Evolutionary conservation across 2,888 invertebrate species (phyloP).

Genomic region (Branchipolynoe longqiensis): DNA sequence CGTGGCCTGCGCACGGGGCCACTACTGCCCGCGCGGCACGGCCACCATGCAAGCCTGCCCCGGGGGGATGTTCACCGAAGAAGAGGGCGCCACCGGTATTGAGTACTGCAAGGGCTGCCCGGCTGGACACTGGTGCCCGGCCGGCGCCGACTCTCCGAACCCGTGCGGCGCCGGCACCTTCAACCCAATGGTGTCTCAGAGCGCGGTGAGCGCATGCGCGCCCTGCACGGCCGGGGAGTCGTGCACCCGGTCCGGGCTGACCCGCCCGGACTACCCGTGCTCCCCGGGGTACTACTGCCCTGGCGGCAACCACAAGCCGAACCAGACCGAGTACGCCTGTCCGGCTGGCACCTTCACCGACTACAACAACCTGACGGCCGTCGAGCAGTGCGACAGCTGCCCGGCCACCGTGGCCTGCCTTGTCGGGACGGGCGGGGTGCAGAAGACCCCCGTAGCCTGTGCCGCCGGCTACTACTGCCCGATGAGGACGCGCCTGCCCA

Average conservation of each 20-base stretch:
- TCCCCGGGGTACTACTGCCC: conserved; percentile 80
- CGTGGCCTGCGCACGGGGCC: conserved; percentile 76
- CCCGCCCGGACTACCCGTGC: conserved; percentile 75
- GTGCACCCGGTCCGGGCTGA: conserved; percentile 75
- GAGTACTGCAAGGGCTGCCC: conserved; percentile 73
- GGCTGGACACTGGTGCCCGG: conserved; percentile 69
- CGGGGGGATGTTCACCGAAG: conserved; percentile 77
- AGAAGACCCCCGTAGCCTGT: conserved; percentile 78
- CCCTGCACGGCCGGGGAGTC: conserved; percentile 76
- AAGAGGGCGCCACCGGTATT: conserved; percentile 72
- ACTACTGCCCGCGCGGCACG: conserved; percentile 73
- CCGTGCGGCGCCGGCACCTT: conserved; percentile 77
- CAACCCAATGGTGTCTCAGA: conserved; percentile 71
- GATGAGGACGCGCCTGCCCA: conserved; percentile 72
- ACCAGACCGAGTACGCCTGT: conserved; percentile 77
- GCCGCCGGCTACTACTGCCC: conserved; percentile 78
- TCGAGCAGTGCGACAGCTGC: conserved; percentile 76
- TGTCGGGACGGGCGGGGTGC: conserved; percentile 77
- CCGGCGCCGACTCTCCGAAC: conserved; percentile 70
- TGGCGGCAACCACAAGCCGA: conserved; percentile 74
- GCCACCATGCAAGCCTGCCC: conserved; percentile 73
- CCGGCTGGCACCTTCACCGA: conserved; percentile 78
- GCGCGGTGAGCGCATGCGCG: conserved; percentile 69
- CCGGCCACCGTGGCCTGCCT: conserved; percentile 74
- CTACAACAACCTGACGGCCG: conserved; percentile 76